Conservation (phyloP, 2,797 vertebrate species). For the Anabas testudineus region DNA sequence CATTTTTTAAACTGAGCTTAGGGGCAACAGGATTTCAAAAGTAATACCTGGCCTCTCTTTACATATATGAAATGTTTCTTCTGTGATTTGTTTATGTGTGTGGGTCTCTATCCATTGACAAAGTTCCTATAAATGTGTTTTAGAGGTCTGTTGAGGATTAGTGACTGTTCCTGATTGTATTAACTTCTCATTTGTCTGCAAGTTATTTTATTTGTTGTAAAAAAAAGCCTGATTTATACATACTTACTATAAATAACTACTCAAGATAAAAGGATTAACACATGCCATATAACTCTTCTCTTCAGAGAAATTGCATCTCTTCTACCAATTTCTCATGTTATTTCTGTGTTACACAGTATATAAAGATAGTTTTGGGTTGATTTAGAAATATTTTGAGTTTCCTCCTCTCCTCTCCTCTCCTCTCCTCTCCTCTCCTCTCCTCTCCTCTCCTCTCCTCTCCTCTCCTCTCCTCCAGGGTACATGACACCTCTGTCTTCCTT, state of each 20-base stretch:
- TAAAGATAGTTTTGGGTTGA: background rate
- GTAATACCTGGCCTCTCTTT: background rate
- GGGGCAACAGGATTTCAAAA: background rate
- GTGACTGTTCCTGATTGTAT: background rate
- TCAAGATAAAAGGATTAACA: background rate
- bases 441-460: slow-evolving; percentile 16
- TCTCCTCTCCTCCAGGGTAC: slow-evolving; percentile 55
- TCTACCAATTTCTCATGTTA: slow-evolving; percentile 8
- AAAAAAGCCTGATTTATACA: background rate
- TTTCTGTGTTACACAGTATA: slow-evolving; percentile 5
- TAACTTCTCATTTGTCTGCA: background rate
- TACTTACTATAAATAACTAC: too few species aligned
- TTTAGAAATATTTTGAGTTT: slow-evolving; percentile 41
- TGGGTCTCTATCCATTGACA: background rate
- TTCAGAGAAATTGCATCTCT: background rate
- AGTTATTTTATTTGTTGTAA: background rate
- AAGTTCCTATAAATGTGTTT: background rate
- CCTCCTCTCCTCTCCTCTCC: slow-evolving; percentile 1
- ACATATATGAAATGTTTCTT: too few species aligned
- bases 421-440: slow-evolving; percentile 4
- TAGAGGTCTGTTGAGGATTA: background rate
- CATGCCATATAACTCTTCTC: background rate
- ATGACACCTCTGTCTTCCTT: slow-evolving; percentile 77
- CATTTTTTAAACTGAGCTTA: background rate
- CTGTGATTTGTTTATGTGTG: too few species aligned